phyloP scores from a whole-genome alignment of 2,113 vertebrate genomes.

The Peromyscus californicus region DNA sequence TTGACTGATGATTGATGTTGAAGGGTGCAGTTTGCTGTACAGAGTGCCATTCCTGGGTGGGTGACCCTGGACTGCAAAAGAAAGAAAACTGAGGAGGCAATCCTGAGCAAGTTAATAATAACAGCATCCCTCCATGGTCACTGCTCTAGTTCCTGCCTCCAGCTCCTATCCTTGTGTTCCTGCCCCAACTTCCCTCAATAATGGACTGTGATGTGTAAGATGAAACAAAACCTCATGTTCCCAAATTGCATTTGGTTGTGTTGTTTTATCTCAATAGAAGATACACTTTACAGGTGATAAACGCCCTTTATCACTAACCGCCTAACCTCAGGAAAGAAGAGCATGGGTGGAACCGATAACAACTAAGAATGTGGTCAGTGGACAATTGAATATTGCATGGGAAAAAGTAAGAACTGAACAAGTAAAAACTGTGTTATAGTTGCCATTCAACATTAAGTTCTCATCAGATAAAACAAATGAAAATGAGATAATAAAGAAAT shows the following conservation, averaged over 20 bases:
- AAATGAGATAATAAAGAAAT: background rate
- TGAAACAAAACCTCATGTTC: background rate
- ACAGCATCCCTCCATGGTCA: no score
- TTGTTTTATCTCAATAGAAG: background rate
- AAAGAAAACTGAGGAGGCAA: background rate
- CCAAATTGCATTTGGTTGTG: background rate
- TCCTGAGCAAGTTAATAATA: background rate
- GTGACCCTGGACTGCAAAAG: background rate
- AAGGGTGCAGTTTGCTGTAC: background rate
- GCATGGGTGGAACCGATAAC: background rate
- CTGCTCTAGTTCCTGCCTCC: background rate
- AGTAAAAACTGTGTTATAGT: background rate
- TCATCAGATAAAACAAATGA: background rate
- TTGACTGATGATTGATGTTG: background rate
- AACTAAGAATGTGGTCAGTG: background rate
- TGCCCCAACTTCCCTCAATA: background rate
- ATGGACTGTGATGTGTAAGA: background rate
- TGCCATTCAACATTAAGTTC: background rate
- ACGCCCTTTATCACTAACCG: background rate
- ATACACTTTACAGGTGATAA: background rate
- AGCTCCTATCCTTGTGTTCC: background rate
- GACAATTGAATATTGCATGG: background rate
- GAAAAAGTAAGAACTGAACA: background rate
- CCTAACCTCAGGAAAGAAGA: background rate
- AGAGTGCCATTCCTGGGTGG: background rate